Evolutionary conservation across 2,888 invertebrate species (phyloP).

Genomic region (Watsonalla cultraria): DNA sequence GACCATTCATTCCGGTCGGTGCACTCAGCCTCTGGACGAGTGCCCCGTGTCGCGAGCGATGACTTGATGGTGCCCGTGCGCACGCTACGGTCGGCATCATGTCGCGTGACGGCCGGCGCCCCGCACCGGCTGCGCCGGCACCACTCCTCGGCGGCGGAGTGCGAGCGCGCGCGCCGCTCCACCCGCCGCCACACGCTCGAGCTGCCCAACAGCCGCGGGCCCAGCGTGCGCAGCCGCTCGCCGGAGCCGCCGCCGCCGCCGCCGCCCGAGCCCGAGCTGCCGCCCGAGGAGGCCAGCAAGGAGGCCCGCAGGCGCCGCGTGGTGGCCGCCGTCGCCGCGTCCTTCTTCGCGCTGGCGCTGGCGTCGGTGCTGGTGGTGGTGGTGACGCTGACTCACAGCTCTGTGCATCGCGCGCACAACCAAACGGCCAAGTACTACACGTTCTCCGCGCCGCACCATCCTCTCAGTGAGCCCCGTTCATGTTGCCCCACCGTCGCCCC

Average conservation of each 20-base stretch:
- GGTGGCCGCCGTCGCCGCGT: slow-evolving; percentile 84
- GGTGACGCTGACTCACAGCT: slow-evolving; percentile 86
- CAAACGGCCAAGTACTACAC: slow-evolving; percentile 83
- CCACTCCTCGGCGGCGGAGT: slow-evolving; percentile 72
- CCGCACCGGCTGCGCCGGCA: slow-evolving; percentile 70
- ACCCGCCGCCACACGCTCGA: slow-evolving; percentile 67
- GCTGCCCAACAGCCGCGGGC: slow-evolving; percentile 65
- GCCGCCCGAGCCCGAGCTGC: slow-evolving; percentile 58
- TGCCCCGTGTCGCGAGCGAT: slow-evolving; percentile 68
- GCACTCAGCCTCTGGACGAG: slow-evolving; percentile 69
- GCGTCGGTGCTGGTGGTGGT: slow-evolving; percentile 87
- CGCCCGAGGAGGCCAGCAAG: slow-evolving; percentile 79
- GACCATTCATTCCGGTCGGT: slow-evolving; percentile 71
- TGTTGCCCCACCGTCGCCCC: slow-evolving; percentile 79
- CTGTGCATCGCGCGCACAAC: slow-evolving; percentile 80
- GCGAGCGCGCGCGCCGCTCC: slow-evolving; percentile 69
- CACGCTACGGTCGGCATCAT: slow-evolving; percentile 69
- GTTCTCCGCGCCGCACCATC: slow-evolving; percentile 80
- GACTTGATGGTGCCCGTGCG: slow-evolving; percentile 72
- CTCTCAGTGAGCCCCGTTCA: slow-evolving; percentile 80
- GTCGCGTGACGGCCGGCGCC: slow-evolving; percentile 66
- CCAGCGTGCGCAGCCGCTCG: slow-evolving; percentile 67
- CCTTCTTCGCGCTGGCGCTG: slow-evolving; percentile 85
- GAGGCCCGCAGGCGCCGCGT: slow-evolving; percentile 83
- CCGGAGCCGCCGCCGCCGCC: slow-evolving; percentile 59